Conservation (phyloP, 2,113 vertebrate genomes). For the Pygathrix nemaeus region DNA sequence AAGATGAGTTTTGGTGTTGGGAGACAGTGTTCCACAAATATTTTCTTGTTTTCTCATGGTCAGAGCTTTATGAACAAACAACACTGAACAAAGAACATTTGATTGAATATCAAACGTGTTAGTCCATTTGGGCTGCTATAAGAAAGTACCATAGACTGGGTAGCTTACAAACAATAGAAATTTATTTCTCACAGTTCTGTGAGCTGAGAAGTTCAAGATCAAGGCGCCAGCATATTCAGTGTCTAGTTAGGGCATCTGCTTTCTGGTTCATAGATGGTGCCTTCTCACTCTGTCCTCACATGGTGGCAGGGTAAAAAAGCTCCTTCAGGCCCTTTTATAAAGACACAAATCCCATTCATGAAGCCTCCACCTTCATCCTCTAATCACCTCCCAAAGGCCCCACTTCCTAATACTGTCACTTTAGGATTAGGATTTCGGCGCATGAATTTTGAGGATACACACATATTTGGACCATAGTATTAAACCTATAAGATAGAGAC, state of each 20-base stretch:
- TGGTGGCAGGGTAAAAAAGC: neutral
- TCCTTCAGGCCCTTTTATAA: neutral
- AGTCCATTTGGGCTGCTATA: neutral
- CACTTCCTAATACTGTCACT: neutral
- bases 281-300: neutral
- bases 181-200: neutral
- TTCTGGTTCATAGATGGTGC: neutral
- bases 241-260: neutral
- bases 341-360: neutral
- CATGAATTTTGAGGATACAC: neutral
- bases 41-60: neutral
- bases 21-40: neutral
- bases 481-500: neutral
- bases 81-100: neutral
- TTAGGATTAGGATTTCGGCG: neutral
- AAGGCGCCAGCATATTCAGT: neutral
- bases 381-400: neutral
- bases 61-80: neutral
- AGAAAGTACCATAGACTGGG: neutral
- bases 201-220: neutral
- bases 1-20: no score
- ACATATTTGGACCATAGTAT: neutral
- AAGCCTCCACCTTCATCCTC: neutral
- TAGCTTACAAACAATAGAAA: neutral
- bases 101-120: neutral